A percentile compares a stretch with the other conserved stretches of the same genome.
These are phyloP conservation scores for Brassicogethes aeneus DNA, from an alignment of 2,888 invertebrate genomes.

Conservation along the genomic window DNA sequence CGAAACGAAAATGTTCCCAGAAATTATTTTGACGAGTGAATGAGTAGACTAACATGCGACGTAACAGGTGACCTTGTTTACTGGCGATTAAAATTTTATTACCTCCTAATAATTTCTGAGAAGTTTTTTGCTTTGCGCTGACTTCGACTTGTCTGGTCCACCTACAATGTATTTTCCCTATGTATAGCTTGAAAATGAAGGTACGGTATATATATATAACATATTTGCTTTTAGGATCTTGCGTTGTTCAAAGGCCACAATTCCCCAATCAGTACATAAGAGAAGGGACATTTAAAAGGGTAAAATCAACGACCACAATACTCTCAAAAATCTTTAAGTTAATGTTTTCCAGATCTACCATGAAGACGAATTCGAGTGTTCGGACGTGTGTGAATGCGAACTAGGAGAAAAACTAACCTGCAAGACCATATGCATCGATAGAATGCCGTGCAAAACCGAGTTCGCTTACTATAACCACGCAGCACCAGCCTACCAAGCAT, in stretches of 20 bases:
- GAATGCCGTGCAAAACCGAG: constrained; percentile 79
- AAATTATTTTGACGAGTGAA: too few relatives aligned
- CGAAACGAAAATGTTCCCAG: too few relatives aligned
- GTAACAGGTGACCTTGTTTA: too few relatives aligned
- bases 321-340: neutral
- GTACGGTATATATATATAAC: too few relatives aligned
- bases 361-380: constrained; percentile 81
- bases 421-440: constrained; percentile 80
- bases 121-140: too few relatives aligned
- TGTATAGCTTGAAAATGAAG: too few relatives aligned
- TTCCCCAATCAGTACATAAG: constrained; percentile 76
- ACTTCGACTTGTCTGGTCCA: too few relatives aligned
- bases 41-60: too few relatives aligned
- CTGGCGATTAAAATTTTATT: too few relatives aligned
- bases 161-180: too few relatives aligned
- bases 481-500: constrained; percentile 83
- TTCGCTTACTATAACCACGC: constrained; percentile 86
- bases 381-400: constrained; percentile 82
- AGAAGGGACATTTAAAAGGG: constrained; percentile 78
- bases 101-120: too few relatives aligned
- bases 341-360: constrained; percentile 57
- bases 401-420: constrained; percentile 69
- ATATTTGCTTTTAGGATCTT: constrained; percentile 65
- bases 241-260: constrained; percentile 74
- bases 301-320: constrained; percentile 36